Conservation (phyloP, 2,888 invertebrate species). For the Ceramica pisi region DNA sequence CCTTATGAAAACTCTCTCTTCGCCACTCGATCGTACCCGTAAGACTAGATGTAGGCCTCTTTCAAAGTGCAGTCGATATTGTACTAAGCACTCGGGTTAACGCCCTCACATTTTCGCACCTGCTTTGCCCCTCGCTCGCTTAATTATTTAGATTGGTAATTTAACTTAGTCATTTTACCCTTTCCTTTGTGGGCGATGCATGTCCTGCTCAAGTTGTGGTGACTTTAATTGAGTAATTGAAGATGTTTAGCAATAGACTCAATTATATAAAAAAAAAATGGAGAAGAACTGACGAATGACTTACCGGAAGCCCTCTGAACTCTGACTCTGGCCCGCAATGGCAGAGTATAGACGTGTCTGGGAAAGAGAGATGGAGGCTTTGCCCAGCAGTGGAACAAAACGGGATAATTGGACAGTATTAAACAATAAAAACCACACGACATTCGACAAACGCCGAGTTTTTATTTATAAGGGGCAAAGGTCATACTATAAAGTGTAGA, state of each 20-base stretch:
- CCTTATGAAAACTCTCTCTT: constrained; percentile 17
- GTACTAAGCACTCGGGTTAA: constrained; percentile 28
- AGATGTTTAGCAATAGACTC: background rate
- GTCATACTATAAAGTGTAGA: constrained; percentile 17
- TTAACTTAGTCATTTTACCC: constrained; percentile 12
- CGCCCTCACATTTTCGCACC: constrained; percentile 34
- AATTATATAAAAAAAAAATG: background rate
- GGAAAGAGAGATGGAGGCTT: too few species aligned
- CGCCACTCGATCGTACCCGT: background rate
- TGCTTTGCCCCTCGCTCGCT: constrained; percentile 22
- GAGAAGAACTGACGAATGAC: too few species aligned
- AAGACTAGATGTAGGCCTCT: background rate
- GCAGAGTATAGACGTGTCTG: too few species aligned
- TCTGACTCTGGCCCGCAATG: background rate
- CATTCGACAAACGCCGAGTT: background rate
- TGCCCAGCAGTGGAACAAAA: too few species aligned
- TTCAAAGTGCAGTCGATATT: constrained; percentile 30
- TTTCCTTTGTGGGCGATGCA: constrained; percentile 12
- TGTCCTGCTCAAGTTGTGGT: background rate
- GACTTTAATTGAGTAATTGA: constrained; percentile 5
- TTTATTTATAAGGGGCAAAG: constrained; percentile 29
- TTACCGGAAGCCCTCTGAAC: too few species aligned
- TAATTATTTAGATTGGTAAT: constrained; percentile 40
- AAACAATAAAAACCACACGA: constrained; percentile 9
- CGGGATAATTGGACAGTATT: too few species aligned